These are phyloP conservation scores for Clarias batrachus DNA, from an alignment of 2,113 vertebrate genomes.

Conservation along the genomic window DNA sequence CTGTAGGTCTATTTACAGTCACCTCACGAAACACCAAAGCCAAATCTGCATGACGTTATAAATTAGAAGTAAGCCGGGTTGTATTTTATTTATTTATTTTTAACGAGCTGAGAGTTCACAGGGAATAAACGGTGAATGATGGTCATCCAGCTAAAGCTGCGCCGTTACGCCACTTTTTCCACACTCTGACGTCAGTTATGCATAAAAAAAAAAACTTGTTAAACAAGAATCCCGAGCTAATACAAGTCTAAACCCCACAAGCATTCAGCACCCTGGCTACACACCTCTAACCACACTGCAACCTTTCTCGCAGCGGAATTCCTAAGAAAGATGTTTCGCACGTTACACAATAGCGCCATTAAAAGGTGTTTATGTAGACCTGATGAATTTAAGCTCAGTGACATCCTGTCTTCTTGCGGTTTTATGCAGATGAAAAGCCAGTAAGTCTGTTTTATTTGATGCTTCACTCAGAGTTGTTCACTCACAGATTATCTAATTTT, in stretches of 20 bases:
- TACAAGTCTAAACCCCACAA: background rate
- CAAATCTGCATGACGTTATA: background rate
- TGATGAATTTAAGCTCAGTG: background rate
- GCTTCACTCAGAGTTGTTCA: background rate
- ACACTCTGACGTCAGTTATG: slow-evolving; percentile 3
- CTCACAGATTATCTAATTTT: background rate
- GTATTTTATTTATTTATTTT: background rate
- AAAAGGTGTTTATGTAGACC: background rate
- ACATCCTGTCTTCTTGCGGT: background rate
- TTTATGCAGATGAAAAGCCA: background rate
- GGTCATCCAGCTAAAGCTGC: background rate
- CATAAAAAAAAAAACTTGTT: slow-evolving; percentile 2
- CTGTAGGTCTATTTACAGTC: background rate
- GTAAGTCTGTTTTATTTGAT: background rate
- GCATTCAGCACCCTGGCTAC: background rate
- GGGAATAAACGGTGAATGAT: background rate
- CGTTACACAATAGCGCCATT: background rate
- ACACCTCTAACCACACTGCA: background rate
- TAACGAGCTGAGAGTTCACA: background rate
- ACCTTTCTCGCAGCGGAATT: background rate
- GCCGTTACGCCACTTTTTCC: background rate
- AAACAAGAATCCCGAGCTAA: slow-evolving; percentile 23
- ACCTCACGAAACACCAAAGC: background rate
- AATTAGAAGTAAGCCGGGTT: background rate
- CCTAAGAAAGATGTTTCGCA: background rate